Conservation (phyloP, 1,140 invertebrate genomes). For the Bombus terrestris region DNA sequence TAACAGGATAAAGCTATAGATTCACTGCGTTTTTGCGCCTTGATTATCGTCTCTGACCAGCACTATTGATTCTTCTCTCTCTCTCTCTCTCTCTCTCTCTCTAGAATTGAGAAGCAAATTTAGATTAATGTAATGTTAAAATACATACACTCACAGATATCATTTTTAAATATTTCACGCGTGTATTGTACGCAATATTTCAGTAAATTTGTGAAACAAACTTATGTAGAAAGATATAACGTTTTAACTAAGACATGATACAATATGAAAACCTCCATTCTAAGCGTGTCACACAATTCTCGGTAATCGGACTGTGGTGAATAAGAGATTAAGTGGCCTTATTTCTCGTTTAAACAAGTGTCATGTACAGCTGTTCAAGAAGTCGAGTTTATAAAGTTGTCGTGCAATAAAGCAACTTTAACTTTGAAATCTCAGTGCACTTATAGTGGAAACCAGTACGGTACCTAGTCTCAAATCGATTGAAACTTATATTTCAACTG, state of each 20-base stretch:
- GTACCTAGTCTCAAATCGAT: neutral
- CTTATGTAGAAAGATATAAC: too few relatives aligned
- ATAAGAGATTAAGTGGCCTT: conserved; percentile 2
- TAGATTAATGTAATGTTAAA: too few relatives aligned
- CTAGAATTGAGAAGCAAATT: too few relatives aligned
- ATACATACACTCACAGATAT: too few relatives aligned
- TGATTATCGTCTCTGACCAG: too few relatives aligned
- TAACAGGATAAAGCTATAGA: too few relatives aligned
- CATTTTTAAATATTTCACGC: too few relatives aligned
- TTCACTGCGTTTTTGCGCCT: too few relatives aligned
- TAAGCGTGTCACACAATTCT: neutral
- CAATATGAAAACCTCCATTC: neutral
- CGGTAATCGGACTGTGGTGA: neutral
- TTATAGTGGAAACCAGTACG: neutral
- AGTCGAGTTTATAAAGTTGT: neutral
- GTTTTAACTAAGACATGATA: neutral
- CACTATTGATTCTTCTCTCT: too few relatives aligned
- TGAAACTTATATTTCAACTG: neutral
- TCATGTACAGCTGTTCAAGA: neutral
- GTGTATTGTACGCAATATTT: too few relatives aligned
- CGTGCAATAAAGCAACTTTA: neutral
- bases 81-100: too few relatives aligned
- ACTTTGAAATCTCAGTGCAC: neutral
- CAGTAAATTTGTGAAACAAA: too few relatives aligned
- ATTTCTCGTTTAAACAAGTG: neutral